Percentiles rank a stretch among this genome's conserved stretches.
Conservation (phyloP, 2,113 vertebrate species). For the Azemiops feae region DNA sequence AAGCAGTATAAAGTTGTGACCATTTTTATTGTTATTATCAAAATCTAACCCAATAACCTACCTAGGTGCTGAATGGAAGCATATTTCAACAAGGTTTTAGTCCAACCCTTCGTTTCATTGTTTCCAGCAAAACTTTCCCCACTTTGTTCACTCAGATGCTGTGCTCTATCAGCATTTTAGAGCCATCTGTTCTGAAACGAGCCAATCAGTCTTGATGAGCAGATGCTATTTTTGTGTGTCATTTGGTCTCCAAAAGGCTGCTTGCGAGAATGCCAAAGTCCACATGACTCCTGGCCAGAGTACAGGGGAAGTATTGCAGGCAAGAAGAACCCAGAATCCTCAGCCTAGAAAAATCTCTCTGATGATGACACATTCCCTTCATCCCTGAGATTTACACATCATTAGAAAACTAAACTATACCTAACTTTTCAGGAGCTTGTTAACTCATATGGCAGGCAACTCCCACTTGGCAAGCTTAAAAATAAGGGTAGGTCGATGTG, state of each 20-base stretch:
- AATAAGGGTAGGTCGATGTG: constrained; percentile 5
- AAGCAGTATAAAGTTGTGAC: neutral
- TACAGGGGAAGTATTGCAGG: neutral
- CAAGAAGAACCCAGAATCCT: constrained; percentile 10
- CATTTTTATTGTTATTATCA: neutral
- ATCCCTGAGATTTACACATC: constrained; percentile 56
- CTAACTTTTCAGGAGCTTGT: constrained; percentile 61
- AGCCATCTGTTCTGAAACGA: constrained; percentile 35
- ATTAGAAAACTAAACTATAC: constrained; percentile 60
- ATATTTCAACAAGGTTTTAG: neutral
- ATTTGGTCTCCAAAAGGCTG: constrained; percentile 24
- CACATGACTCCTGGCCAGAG: constrained; percentile 34
- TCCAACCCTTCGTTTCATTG: neutral
- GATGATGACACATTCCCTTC: constrained; percentile 62
- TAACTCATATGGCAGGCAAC: constrained; percentile 42
- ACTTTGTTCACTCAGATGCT: neutral
- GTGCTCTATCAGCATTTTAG: constrained; percentile 32
- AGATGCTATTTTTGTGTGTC: constrained; percentile 43
- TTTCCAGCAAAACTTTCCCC: constrained; percentile 7
- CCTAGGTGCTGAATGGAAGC: neutral
- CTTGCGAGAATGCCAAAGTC: constrained; percentile 32
- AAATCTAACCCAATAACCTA: neutral
- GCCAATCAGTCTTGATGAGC: constrained; percentile 11
- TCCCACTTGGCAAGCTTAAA: constrained; percentile 43
- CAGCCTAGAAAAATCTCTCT: constrained; percentile 48